Evolutionary conservation across 2,888 invertebrate genomes (phyloP).

Genomic region (Anthrax anthrax): DNA sequence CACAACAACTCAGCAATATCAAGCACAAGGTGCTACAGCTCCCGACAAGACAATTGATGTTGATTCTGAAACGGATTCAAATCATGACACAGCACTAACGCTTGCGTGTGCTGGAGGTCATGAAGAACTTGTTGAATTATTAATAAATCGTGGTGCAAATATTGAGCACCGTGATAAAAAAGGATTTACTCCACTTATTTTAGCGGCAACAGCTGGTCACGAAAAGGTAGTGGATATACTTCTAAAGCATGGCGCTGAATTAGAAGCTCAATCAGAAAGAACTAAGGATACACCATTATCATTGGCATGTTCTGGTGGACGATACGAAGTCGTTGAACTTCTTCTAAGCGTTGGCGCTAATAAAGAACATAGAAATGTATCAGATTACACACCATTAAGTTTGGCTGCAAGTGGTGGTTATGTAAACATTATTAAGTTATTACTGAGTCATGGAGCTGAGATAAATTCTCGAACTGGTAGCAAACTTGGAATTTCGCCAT

Average conservation of each 20-base stretch:
- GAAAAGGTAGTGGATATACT: conserved; percentile 80
- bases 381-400: conserved; percentile 98
- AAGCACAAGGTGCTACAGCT: conserved; percentile 31
- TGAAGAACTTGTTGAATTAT: conserved; percentile 84
- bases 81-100: conserved; percentile 96
- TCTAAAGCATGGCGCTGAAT: conserved; percentile 86
- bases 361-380: conserved; percentile 96
- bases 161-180: conserved; percentile 98
- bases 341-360: conserved; percentile 80
- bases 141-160: conserved; percentile 83
- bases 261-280: conserved; percentile 96
- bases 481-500: conserved; percentile 93
- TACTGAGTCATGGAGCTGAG: conserved; percentile 89
- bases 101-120: conserved; percentile 96
- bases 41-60: conserved; percentile 75
- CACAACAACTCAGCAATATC: conserved; percentile 20
- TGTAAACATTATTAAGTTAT: conserved; percentile 91
- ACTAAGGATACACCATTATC: conserved; percentile 98
- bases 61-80: conserved; percentile 95
- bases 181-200: conserved; percentile 93
- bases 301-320: conserved; percentile 91
- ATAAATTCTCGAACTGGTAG: conserved; percentile 96
- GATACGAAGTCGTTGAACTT: conserved; percentile 91
- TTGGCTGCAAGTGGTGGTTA: conserved; percentile 97
- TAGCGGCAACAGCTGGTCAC: conserved; percentile 94